Evolutionary conservation across 2,797 vertebrate genomes (phyloP), one percentile per base, ranked within the genome.

Genomic region (Adrianichthys oophorus): DNA sequence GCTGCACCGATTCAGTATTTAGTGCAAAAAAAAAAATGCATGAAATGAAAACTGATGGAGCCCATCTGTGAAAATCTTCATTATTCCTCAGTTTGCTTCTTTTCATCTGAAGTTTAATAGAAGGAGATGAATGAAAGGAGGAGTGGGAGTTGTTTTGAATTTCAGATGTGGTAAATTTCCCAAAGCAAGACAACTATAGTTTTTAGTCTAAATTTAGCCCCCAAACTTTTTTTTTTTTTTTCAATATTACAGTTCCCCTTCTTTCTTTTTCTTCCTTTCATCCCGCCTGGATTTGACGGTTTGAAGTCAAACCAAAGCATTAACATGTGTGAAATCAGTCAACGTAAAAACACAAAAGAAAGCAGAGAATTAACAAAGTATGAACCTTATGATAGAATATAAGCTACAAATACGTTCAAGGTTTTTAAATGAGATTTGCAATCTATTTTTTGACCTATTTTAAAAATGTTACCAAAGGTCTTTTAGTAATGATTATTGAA

Each of bases 21-120:
- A 37, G 32, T 12, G 32, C 26, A 26, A 26, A 26, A 7, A 26
- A 26, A 26, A 7, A 21, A 21, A 21, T 21, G 3, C 41, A n/a
- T 29, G 48, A 21, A 17, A 40, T 50, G 47, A 55, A 69, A 54
- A 61, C 55, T 62, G 66, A 55, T 37, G 52, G 44, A 69, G 48
- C 72, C 53, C 40, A 58, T 56, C 61, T 40, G 68, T 49, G 57
- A 74, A 72, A 54, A 53, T 82, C 56, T 65, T 51, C 41, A 68
- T 17, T 40, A 68, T 74, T 73, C 64, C 74, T 80, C 70, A 81
- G 75, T 81, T 79, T 74, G 72, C 72, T 67, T 65, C 24, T 37
- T 59, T 70, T 56, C 46, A 57, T 62, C 56, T 54, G 51, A 64
- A 41, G 44, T 56, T 12, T 12, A 37, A 12, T 37, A 37, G 10